Base-by-base conservation (phyloP, 2,113 vertebrate genomes). In the Macquaria ambigua region DNA sequence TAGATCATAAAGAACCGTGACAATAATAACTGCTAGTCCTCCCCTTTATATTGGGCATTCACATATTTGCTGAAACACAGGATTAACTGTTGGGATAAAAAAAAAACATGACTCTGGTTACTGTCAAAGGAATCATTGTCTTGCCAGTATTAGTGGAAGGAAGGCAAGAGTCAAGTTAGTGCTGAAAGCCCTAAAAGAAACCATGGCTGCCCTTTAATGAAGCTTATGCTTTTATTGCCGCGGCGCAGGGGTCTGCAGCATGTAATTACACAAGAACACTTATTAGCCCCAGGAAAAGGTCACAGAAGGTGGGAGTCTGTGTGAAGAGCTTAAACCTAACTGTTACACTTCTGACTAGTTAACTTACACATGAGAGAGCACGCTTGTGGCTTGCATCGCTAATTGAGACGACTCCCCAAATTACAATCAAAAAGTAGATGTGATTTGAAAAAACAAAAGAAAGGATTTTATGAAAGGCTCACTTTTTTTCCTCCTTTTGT, bases 221-320 rank as follows among this genome's bases (percentile, higher is more conserved):
- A 84, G 76, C 81, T 48, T 70, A 25, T 72, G 71, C 80, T 83
- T 82, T 90, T 77, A 85, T 68, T 87, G 82, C 73, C 6, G 18
- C 55, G 21, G 77, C 34, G 50, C 72, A 81, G 64, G 72, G 53
- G 83, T 85, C 86, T 56, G 68, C 56, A 28, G 55, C 18, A 15
- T 88, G 77, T 82, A 90, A 93, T 91, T 90, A 91, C 82, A 77
- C 63, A 48, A 73, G 61, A 89, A 34, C 82, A 82, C 83, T 85
- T 82, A 78, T 89, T 81, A 81, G 74, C 84, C 78, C 25, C 56
- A 20, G 83, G 79, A 74, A 93, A 93, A 93, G 89, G 93, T 91
- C 86, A 87, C 83, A 69, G 78, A 67, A 37, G 82, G 56, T 18
- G 79, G 61, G 46, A 43, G 74, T 55, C 37, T 77, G 56, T 23